phyloP scores from a whole-genome alignment of 2,797 vertebrate species.

The Danio choprae region DNA sequence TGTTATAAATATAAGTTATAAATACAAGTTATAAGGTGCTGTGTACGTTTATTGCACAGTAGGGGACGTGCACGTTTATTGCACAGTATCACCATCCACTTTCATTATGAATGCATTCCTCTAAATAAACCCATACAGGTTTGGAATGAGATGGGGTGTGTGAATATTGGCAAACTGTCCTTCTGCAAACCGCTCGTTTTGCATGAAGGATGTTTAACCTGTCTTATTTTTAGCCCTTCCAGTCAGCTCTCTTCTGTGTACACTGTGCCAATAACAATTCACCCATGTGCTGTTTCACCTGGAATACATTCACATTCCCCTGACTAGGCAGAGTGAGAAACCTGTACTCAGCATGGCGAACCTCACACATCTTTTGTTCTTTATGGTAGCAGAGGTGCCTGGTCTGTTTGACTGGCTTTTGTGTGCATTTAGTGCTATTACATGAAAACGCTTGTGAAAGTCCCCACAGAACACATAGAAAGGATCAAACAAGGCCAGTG shows the following conservation, averaged over 20 bases:
- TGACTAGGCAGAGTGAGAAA: slow-evolving; percentile 50
- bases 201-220: slow-evolving; percentile 13
- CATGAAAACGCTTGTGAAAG: slow-evolving; percentile 3
- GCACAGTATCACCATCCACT: background rate
- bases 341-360: slow-evolving; percentile 55
- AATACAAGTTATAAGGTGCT: too few species aligned
- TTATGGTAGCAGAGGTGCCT: slow-evolving; percentile 21
- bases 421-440: slow-evolving; percentile 38
- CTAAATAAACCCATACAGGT: background rate
- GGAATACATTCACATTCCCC: slow-evolving; percentile 39
- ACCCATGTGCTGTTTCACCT: slow-evolving; percentile 19
- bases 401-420: slow-evolving; percentile 26
- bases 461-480: background rate
- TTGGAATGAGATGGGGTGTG: background rate
- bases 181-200: background rate
- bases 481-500: background rate
- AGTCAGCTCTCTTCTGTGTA: background rate
- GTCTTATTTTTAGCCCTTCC: background rate
- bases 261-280: slow-evolving; percentile 14
- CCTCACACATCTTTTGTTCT: slow-evolving; percentile 52
- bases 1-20: too few species aligned
- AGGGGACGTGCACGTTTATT: too few species aligned
- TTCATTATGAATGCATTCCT: background rate
- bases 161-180: background rate
- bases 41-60: too few species aligned